Base-by-base conservation (phyloP, 1,140 invertebrate genomes). In the Bombus confusus region DNA sequence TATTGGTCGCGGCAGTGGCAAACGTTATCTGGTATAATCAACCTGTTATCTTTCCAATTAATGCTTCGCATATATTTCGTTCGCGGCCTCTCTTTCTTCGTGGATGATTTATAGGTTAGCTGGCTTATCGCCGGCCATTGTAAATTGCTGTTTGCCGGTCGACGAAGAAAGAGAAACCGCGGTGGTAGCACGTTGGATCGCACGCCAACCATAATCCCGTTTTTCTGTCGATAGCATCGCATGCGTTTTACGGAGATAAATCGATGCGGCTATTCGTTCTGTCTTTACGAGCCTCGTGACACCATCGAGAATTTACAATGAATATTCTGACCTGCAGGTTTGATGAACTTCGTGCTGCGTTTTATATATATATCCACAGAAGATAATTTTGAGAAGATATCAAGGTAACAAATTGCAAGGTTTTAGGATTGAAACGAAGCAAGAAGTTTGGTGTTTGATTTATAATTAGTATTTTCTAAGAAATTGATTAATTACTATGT, bases 1-100 rank as follows among this genome's bases (percentile, higher is more conserved):
- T 88, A 89, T 89, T 89, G 87, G 80, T 86, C 83, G 57, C 81
- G 31, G 25, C 34, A 66, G 25, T 15, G 39, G 8, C 43, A 71
- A 72, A 74, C 15, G 71, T 69, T 77, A 83, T 83, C 81, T 43
- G 41, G 72, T 34, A 31, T 25, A n/a, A 68, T 76, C 80, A 18
- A 22, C 41, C 43, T 25, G 39, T 76, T 76, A 80, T 82, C 72
- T 66, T 31, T 15, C 34, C 62, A 79, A 86, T 86, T 86, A 87
- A 85, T 68, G 77, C 68, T 9, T 64, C 72, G 59, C 52, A 66
- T 43, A 78, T 31, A 66, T 69, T 68, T 52, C 13, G 64, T 43
- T 39, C 31, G 41, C 73, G 74, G 25, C 13, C n/a, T 71, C 81
- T 69, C 66, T 69, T 83, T 78, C 72, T 66, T 74, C 31, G 31